Evolutionary conservation across 1,140 invertebrate genomes (phyloP), one percentile per base, ranked within the genome.

Genomic region (Nasonia giraulti): DNA sequence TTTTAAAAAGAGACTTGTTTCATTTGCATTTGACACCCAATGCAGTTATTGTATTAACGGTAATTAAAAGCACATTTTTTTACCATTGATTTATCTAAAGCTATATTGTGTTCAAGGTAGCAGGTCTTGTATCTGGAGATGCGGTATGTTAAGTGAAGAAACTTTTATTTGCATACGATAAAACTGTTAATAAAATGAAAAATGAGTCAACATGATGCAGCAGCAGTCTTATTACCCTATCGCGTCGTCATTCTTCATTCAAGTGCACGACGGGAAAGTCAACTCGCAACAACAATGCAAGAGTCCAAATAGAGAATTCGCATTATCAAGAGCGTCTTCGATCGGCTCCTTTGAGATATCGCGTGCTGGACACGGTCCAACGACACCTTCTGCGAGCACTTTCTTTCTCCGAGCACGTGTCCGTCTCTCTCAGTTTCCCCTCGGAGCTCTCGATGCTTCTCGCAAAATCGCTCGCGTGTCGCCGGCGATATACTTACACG

Each of bases 391-490:
- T 27, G 14, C 14, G 71, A 33, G 33, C 40, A 55, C 75, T 77
- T 77, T 77, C 75, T 50, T 77, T 77, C 74, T 31, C 12, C 33
- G 6, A 40, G 75, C 75, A 50, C 27, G 44, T 50, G 44, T 77
- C n/a, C 23, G 20, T 55, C 14, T 27, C 11, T 12, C 20, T 47
- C 33, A n/a, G 44, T 77, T 77, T 77, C 75, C 44, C 47, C 40
- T 44, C 8, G 75, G 6, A 76, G 20, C 17, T 44, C 27, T 37
- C 27, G 73, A 74, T 37, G 27, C 76, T n/a, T 4, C 68, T 66
- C 40, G 27, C 37, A n/a, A 55, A 80, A 20, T 79, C 62, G 82
- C 87, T 86, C 87, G 89, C 88, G 82, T 80, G 33, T 40, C 31
- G 50, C 37, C 50, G 50, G 3, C 55, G 17, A 0, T 44, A 44